Evolutionary conservation across 2,888 invertebrate genomes (phyloP).

Genomic region (Sesamia inferens): DNA sequence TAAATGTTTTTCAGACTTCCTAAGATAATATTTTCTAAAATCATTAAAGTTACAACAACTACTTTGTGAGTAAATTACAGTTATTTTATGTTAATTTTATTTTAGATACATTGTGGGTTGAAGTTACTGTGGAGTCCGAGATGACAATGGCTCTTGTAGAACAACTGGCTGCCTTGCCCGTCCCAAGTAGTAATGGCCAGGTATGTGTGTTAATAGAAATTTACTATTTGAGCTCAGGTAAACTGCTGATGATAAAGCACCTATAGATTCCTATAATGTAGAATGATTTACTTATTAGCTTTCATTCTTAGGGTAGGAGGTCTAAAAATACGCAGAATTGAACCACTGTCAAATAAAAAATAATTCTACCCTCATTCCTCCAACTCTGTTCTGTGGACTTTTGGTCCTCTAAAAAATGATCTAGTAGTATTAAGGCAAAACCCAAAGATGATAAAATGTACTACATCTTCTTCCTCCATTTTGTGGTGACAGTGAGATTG

Average conservation of each 20-base stretch:
- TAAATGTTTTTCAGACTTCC: not conserved
- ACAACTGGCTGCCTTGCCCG: conserved; percentile 91
- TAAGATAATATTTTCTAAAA: conserved; percentile 7
- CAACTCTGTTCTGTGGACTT: no score
- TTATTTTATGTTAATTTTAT: conserved; percentile 52
- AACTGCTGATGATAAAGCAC: not conserved
- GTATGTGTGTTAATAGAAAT: conserved; percentile 61
- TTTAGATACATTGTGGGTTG: conserved; percentile 95
- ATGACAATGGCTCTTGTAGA: conserved; percentile 95
- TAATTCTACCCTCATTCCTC: no score
- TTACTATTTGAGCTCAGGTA: not conserved
- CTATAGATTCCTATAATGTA: not conserved
- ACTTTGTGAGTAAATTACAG: not conserved
- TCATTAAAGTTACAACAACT: not conserved
- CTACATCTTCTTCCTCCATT: no score
- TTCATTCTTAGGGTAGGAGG: not conserved
- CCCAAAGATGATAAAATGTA: no score
- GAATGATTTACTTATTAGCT: not conserved
- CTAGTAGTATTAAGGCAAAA: no score
- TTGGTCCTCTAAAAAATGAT: no score
- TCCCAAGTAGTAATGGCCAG: conserved; percentile 85
- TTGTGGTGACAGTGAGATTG: not conserved
- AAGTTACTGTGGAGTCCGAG: conserved; percentile 94
- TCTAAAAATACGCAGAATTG: no score
- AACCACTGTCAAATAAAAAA: no score